Evolutionary conservation across 2,113 vertebrate genomes (phyloP), one percentile per base, ranked within the genome.

Genomic region (Ochotona curzoniae): DNA sequence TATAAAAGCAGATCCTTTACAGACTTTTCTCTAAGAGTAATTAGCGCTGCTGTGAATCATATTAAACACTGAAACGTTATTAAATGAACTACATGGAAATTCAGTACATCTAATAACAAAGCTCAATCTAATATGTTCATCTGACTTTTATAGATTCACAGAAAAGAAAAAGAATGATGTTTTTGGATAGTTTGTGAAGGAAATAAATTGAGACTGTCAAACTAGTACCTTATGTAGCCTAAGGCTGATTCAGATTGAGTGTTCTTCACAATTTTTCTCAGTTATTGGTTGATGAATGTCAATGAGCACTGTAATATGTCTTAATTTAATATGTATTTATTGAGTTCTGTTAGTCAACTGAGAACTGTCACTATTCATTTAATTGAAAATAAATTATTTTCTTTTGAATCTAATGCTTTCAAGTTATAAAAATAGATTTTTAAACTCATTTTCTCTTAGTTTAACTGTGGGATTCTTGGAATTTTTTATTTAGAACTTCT

Each of bases 21-120:
- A 30, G 10, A 93, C 25, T 82, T 81, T 91, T 89, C 80, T 74
- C 75, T 26, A 84, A 61, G 60, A 54, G 73, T 86, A 83, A 96
- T 47, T 63, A 92, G 54, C 66, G 30, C 13, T 95, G 18, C 21
- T 88, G n/a, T 82, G 51, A 81, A 85, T 7, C 13, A 3, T 28
- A 92, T 92, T 92, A 85, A 87, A 82, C 88, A 82, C 5, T 44
- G 38, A 90, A 73, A 51, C 85, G 83, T 38, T 67, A 81, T 9
- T 49, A 91, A n/a, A 44, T 44, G 89, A 94, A 78, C 23, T 91
- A 28, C 8, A 81, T 0, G 80, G 25, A 51, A 61, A 91, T 21
- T 91, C 26, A 57, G 47, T 51, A 86, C 5, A 87, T 3, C 81
- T 61, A 78, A 28, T 75, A 82, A 88, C 60, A 70, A 88, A 78